Evolutionary conservation across 2,888 invertebrate species (phyloP).

Genomic region (Lycophotia porphyrea): DNA sequence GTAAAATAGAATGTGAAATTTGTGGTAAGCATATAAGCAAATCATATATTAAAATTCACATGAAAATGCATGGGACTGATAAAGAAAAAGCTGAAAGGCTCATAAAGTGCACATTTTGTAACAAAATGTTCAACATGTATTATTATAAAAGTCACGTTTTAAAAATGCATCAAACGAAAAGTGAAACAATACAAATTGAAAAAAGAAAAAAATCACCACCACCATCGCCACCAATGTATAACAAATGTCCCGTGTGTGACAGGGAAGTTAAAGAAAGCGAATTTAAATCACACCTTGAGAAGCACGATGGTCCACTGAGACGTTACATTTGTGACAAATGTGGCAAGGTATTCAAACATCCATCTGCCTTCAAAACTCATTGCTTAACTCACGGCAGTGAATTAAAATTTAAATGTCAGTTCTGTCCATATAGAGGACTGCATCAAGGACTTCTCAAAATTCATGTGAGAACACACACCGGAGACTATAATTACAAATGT

Average conservation of each 20-base stretch:
- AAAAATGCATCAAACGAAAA: constrained; percentile 51
- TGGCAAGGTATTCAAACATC: constrained; percentile 69
- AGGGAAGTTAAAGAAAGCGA: constrained; percentile 54
- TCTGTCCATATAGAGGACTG: constrained; percentile 74
- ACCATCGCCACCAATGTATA: constrained; percentile 8
- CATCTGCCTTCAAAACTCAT: constrained; percentile 71
- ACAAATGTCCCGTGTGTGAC: constrained; percentile 67
- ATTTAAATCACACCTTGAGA: constrained; percentile 65
- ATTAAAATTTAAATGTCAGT: constrained; percentile 73
- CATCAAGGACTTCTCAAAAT: constrained; percentile 71
- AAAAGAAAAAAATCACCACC: not conserved
- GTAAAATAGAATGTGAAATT: constrained; percentile 68
- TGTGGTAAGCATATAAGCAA: constrained; percentile 67
- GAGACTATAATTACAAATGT: constrained; percentile 74
- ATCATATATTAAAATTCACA: constrained; percentile 66
- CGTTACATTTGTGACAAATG: constrained; percentile 74
- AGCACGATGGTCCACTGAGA: constrained; percentile 58
- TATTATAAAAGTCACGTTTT: constrained; percentile 65
- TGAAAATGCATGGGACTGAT: constrained; percentile 63
- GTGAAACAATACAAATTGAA: constrained; percentile 11
- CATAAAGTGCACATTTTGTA: constrained; percentile 63
- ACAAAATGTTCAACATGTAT: constrained; percentile 47
- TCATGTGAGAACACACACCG: constrained; percentile 74
- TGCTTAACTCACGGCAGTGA: constrained; percentile 70
- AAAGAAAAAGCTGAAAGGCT: constrained; percentile 56